These are phyloP conservation scores for Ecliptopera silaceata DNA, from an alignment of 2,888 invertebrate species.

Conservation along the genomic window DNA sequence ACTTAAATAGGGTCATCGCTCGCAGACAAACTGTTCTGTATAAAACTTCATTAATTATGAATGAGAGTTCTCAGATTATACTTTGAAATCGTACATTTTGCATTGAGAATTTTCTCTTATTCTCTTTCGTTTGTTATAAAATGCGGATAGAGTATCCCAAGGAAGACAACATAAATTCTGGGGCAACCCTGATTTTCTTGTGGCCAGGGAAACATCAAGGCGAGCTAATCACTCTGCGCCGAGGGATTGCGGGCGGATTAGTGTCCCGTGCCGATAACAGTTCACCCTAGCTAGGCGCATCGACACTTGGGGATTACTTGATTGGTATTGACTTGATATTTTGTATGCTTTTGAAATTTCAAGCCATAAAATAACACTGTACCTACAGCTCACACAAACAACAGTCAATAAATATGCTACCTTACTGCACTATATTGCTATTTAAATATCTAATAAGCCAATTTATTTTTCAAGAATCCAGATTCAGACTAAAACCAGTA, in stretches of 20 bases:
- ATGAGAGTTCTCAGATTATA: background rate
- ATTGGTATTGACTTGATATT: constrained; percentile 4
- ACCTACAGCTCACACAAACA: too few relatives aligned
- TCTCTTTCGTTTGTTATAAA: too few relatives aligned
- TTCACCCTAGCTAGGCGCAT: constrained; percentile 8
- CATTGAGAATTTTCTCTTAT: too few relatives aligned
- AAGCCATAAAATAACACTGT: too few relatives aligned
- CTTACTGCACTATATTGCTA: too few relatives aligned
- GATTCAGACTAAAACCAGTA: too few relatives aligned
- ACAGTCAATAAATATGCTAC: too few relatives aligned
- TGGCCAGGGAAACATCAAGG: constrained; percentile 29
- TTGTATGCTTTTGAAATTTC: too few relatives aligned
- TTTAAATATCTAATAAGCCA: too few relatives aligned
- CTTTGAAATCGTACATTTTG: background rate
- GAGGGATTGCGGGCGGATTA: constrained; percentile 60
- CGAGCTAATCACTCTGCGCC: constrained; percentile 57
- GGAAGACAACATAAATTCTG: background rate
- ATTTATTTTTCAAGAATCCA: too few relatives aligned
- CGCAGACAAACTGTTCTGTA: constrained; percentile 14
- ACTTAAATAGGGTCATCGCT: constrained; percentile 49
- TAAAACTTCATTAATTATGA: background rate
- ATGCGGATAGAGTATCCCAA: too few relatives aligned
- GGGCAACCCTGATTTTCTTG: constrained; percentile 19
- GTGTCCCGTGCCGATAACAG: constrained; percentile 24
- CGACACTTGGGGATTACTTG: constrained; percentile 9